Evolutionary conservation across 2,888 invertebrate genomes (phyloP).

Genomic region (Lasioglossum calceatum): DNA sequence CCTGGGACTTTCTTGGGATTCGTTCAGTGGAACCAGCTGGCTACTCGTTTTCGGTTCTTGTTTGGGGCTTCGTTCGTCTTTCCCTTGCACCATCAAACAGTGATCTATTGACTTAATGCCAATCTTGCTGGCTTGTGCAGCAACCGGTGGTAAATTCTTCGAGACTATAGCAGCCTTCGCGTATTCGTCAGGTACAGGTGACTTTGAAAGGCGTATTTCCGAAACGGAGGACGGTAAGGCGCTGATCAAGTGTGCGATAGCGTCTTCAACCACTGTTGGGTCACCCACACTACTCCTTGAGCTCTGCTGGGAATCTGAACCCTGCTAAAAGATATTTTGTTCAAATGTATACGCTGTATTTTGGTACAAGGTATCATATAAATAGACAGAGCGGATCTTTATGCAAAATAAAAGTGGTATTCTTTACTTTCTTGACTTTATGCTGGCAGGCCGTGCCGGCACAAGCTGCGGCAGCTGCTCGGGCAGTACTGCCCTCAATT

Average conservation of each 20-base stretch:
- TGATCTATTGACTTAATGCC: slow-evolving; percentile 75
- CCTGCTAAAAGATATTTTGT: slow-evolving; percentile 20
- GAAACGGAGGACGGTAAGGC: slow-evolving; percentile 83
- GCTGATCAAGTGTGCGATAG: slow-evolving; percentile 89
- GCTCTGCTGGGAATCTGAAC: slow-evolving; percentile 69
- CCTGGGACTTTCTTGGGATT: slow-evolving; percentile 8
- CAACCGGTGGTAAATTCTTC: slow-evolving; percentile 80
- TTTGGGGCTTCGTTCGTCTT: slow-evolving; percentile 42
- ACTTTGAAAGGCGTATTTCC: slow-evolving; percentile 72
- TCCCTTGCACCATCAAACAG: slow-evolving; percentile 59
- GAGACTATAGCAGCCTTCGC: slow-evolving; percentile 80
- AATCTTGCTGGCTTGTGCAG: slow-evolving; percentile 78
- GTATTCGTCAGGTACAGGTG: slow-evolving; percentile 76
- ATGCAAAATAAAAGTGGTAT: too few species aligned
- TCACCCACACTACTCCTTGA: slow-evolving; percentile 87
- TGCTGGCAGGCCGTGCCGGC: too few species aligned
- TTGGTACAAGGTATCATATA: not conserved
- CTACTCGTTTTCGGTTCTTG: slow-evolving; percentile 34
- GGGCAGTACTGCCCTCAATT: too few species aligned
- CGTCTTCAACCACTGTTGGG: slow-evolving; percentile 89
- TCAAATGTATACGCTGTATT: not conserved
- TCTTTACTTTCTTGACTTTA: too few species aligned
- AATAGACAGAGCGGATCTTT: too few species aligned
- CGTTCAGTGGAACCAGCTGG: not conserved
- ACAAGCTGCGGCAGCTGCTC: too few species aligned